phyloP scores from a whole-genome alignment of 2,888 invertebrate species.

The Xanthia icteritia region DNA sequence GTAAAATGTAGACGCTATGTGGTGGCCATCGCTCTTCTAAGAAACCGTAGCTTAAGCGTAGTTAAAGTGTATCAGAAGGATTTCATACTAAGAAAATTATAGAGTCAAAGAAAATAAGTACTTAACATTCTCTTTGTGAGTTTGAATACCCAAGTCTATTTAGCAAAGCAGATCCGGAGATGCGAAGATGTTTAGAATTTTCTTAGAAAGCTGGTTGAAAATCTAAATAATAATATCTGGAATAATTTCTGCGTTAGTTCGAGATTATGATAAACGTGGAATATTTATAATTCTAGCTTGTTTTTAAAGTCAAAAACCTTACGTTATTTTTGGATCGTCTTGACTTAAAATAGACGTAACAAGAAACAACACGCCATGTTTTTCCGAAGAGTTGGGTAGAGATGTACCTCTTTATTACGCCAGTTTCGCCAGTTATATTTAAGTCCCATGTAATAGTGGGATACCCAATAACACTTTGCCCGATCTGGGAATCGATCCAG shows the following conservation, averaged over 20 bases:
- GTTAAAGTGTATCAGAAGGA: background rate
- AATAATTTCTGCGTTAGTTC: slow-evolving; percentile 34
- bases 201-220: slow-evolving; percentile 14
- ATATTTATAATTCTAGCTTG: slow-evolving; percentile 25
- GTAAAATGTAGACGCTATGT: no score
- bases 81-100: background rate
- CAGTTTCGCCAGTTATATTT: no score
- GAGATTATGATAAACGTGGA: background rate
- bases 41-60: no score
- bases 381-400: no score
- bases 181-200: slow-evolving; percentile 30
- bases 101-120: background rate
- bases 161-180: slow-evolving; percentile 11
- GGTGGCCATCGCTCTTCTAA: no score
- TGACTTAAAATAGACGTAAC: background rate
- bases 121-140: slow-evolving; percentile 24
- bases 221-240: slow-evolving; percentile 21
- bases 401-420: no score
- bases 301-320: background rate
- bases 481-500: no score
- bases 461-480: no score
- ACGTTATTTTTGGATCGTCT: background rate
- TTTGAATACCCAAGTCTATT: slow-evolving; percentile 22
- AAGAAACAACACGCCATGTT: no score
- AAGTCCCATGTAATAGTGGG: no score